Conservation (phyloP, 2,113 vertebrate genomes). For the Chaetorhynchus papuensis region DNA sequence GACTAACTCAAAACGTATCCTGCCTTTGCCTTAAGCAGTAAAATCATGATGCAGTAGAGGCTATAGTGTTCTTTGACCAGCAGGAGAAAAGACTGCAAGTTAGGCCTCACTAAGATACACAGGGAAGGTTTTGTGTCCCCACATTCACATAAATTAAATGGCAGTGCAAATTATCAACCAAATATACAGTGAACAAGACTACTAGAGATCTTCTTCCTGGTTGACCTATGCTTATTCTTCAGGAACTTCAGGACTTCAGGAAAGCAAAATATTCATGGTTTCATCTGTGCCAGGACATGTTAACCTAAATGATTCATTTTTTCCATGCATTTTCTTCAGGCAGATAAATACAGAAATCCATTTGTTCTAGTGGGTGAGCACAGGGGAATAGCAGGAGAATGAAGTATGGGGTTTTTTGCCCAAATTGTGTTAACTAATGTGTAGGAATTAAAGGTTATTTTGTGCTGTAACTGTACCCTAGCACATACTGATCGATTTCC, state of each 20-base stretch:
- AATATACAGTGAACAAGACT: neutral
- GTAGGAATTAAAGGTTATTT: neutral
- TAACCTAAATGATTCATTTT: neutral
- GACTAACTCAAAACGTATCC: neutral
- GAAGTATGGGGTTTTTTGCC: neutral
- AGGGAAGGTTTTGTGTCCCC: neutral
- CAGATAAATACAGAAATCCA: neutral
- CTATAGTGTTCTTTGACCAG: neutral
- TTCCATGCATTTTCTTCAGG: neutral
- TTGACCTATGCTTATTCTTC: neutral
- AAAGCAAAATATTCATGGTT: neutral
- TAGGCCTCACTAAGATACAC: neutral
- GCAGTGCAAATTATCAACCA: neutral
- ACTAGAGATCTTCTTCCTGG: neutral
- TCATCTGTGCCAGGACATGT: neutral
- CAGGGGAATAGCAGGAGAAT: rapidly evolving
- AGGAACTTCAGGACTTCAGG: neutral
- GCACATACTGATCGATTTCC: neutral
- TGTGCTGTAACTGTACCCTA: neutral
- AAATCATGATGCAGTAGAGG: neutral
- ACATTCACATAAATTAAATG: neutral
- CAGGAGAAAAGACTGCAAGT: neutral
- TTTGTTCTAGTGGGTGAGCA: neutral
- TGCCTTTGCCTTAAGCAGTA: neutral
- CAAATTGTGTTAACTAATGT: neutral